Evolutionary conservation across 2,113 vertebrate species (phyloP), one percentile per base, ranked within the genome.

Genomic region (Lycocorax pyrrhopterus): DNA sequence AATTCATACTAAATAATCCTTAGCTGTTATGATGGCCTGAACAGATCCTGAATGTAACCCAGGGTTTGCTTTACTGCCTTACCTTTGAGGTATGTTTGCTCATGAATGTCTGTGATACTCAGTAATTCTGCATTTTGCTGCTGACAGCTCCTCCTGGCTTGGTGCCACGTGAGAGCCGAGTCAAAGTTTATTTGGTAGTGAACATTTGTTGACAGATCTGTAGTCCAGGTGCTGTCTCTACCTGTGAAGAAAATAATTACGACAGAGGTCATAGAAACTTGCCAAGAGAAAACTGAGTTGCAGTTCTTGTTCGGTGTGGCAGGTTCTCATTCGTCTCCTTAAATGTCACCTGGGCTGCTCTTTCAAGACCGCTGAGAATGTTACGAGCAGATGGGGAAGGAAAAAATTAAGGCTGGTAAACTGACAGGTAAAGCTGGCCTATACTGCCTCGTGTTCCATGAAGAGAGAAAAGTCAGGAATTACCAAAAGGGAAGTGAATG

Each of bases 61-160:
- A 44, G 21, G 13, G 1, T 72, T 79, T 85, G 10, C 41, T 77
- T 63, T 71, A 12, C 39, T 59, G 14, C 63, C 72, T 93, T 98
- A 99, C 99, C 99, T 98, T 98, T 97, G 56, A 99, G 98, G 79
- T 98, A 99, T 0, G 85, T 98, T 97, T 99, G 99, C 64, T 99
- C 98, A 1, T 99, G 99, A 7, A 99, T 93, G 72, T 99, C 98
- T 5, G 98, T 94, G 56, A 99, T 96, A 91, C 99, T 99, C 96
- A 99, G 37, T 64, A 99, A 97, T 62, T 99, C 98, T 0, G 98
- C 98, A 2, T 96, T 96, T 95, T 99, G 99, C 81, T 99, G 99
- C 72, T 98, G 98, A 94, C 99, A 99, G 97, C 99, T 99, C 96
- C 96, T 98, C 87, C 98, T 98, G 21, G 99, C 99, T 96, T 99